phyloP scores from a whole-genome alignment of 2,888 invertebrate genomes.

The Sminthurides aquaticus region DNA sequence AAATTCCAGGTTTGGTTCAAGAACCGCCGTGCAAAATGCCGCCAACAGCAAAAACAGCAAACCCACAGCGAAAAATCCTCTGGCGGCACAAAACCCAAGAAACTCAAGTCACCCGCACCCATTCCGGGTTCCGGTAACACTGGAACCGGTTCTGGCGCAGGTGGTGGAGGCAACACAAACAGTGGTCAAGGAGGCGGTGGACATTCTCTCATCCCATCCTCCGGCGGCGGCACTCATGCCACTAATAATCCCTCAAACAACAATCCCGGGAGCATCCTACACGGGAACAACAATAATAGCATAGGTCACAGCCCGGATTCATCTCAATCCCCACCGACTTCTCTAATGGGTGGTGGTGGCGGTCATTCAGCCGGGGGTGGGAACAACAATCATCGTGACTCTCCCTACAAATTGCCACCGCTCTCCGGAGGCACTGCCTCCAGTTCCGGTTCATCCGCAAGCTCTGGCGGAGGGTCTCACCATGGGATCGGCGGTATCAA shows the following conservation, averaged over 20 bases:
- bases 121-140: constrained; percentile 13
- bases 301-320: constrained; percentile 41
- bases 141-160: constrained; percentile 22
- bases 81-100: constrained; percentile 36
- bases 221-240: constrained; percentile 5
- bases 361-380: constrained; percentile 31
- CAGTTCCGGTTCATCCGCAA: constrained; percentile 39
- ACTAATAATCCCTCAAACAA: constrained; percentile 32
- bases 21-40: constrained; percentile 62
- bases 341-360: constrained; percentile 43
- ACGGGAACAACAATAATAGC: constrained; percentile 25
- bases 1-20: constrained; percentile 62
- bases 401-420: constrained; percentile 43
- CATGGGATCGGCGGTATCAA: constrained; percentile 34
- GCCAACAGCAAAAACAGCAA: constrained; percentile 57
- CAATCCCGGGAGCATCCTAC: constrained; percentile 8
- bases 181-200: constrained; percentile 28
- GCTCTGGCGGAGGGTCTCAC: constrained; percentile 34
- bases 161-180: constrained; percentile 17
- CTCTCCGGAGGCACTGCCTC: constrained; percentile 32
- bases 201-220: constrained; percentile 39
- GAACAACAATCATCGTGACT: constrained; percentile 37
- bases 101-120: constrained; percentile 31
- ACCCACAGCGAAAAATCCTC: constrained; percentile 40
- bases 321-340: constrained; percentile 44